Base-by-base conservation (phyloP, 2,797 vertebrate species). In the Sandelia bainsii region DNA sequence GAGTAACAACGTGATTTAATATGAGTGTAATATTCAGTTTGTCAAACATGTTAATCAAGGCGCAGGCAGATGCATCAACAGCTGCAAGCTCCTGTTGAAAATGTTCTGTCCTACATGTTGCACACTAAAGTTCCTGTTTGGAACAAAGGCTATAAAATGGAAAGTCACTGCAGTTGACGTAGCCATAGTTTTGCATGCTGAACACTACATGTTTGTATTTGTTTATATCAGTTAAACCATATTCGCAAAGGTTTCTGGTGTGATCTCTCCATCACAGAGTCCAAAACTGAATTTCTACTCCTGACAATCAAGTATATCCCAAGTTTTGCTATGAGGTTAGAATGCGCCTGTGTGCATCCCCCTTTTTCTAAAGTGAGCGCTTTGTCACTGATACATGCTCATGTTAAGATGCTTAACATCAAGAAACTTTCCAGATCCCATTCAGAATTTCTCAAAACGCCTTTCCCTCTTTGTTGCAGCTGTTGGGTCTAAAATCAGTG, bases 201-300 rank as follows among this genome's bases (percentile, higher is more conserved):
- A 71, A 37, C 56, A 11, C n/a, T 9, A 32, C 29, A 32, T 32
- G 29, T 32, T 32, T 32, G 7, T 32, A 8, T 32, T 32, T 8
- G 29, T 32, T 32, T 8, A 6, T 32, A 32, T 32, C 29, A 32
- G 29, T 32, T 32, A 6, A 6, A 32, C 29, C 7, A 8, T 32
- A 32, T 32, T 20, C 54, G 62, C 37, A 3, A 52, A 45, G 16
- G 37, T n/a, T n/a, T n/a, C n/a, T n/a, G n/a, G n/a, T n/a, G 46
- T 44, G 9, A 22, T 79, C 34, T 50, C 29, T 62, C 44, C 64
- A 74, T 66, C 62, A 54, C 49, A 63, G 50, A 72, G 58, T 60
- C 69, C 20, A 53, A 45, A 71, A 40, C 49, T 44, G 39, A 64
- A 62, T 69, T 44, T 65, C 29, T 39, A 51, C 75, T 49, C 14